These are phyloP conservation scores for Garrulus glandarius DNA, from an alignment of 2,797 vertebrate genomes.

Conservation along the genomic window DNA sequence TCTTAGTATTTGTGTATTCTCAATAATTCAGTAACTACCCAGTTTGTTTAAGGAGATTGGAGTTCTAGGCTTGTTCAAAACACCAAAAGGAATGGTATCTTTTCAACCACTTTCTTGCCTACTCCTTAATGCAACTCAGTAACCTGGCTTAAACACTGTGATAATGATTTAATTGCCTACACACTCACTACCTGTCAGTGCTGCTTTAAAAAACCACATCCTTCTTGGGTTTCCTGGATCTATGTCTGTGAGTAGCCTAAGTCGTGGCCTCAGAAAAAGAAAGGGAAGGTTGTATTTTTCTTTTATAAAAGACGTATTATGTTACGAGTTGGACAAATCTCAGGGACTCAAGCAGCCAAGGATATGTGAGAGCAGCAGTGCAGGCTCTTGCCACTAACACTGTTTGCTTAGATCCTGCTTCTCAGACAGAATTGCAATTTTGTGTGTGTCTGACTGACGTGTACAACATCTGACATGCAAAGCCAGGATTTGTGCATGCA, in stretches of 20 bases:
- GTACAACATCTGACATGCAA: neutral
- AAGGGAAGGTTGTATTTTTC: neutral
- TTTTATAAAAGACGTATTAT: neutral
- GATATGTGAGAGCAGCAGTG: neutral
- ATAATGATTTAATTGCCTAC: neutral
- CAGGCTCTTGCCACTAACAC: neutral
- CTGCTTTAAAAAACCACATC: neutral
- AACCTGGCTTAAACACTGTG: neutral
- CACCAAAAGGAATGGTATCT: fast-evolving
- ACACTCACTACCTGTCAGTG: neutral
- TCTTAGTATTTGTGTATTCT: neutral
- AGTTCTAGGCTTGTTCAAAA: neutral
- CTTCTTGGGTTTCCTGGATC: neutral
- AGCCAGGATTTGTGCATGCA: neutral
- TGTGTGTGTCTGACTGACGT: neutral
- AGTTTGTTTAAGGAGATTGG: neutral
- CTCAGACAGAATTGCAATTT: neutral
- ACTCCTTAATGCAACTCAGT: neutral
- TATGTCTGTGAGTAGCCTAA: neutral
- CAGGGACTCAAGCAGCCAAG: fast-evolving
- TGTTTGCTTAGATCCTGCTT: neutral
- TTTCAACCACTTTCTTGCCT: neutral
- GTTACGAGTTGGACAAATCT: neutral
- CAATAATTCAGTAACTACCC: neutral
- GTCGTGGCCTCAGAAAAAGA: neutral